Evolutionary conservation across 1,140 invertebrate genomes (phyloP).

Genomic region (Sycophaga agraensis): DNA sequence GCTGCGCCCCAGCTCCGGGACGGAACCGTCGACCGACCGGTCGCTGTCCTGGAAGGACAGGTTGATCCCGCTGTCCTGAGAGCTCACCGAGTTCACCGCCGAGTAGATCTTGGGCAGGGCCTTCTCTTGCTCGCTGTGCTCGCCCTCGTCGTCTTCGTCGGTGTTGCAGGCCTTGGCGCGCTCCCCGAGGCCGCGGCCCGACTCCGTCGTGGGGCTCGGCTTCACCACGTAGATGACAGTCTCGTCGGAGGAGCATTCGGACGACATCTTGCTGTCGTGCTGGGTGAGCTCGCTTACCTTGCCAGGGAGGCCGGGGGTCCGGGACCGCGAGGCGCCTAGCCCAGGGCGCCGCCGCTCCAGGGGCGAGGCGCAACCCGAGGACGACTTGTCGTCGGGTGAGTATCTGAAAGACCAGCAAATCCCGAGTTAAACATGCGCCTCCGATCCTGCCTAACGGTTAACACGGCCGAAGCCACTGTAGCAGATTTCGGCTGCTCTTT

Average conservation of each 20-base stretch:
- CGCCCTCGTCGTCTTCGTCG: constrained; percentile 49
- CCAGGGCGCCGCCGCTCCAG: constrained; percentile 43
- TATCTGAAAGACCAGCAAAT: constrained; percentile 38
- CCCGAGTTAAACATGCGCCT: no score
- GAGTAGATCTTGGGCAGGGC: constrained; percentile 62
- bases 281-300: constrained; percentile 49
- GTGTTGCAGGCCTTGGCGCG: neutral
- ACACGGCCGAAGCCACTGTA: no score
- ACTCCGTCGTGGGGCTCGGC: constrained; percentile 35
- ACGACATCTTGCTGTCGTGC: constrained; percentile 54
- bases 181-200: no score
- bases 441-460: no score
- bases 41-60: constrained; percentile 72
- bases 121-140: constrained; percentile 39
- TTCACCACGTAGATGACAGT: constrained; percentile 55
- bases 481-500: no score
- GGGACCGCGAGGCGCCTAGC: constrained; percentile 30
- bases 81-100: constrained; percentile 67
- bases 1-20: constrained; percentile 45
- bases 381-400: constrained; percentile 51
- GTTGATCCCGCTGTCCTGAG: constrained; percentile 77
- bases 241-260: constrained; percentile 56
- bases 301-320: constrained; percentile 34
- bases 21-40: constrained; percentile 44
- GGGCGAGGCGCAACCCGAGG: constrained; percentile 49